Evolutionary conservation across 2,797 vertebrate species (phyloP).

Genomic region (Rhinophrynus dorsalis): DNA sequence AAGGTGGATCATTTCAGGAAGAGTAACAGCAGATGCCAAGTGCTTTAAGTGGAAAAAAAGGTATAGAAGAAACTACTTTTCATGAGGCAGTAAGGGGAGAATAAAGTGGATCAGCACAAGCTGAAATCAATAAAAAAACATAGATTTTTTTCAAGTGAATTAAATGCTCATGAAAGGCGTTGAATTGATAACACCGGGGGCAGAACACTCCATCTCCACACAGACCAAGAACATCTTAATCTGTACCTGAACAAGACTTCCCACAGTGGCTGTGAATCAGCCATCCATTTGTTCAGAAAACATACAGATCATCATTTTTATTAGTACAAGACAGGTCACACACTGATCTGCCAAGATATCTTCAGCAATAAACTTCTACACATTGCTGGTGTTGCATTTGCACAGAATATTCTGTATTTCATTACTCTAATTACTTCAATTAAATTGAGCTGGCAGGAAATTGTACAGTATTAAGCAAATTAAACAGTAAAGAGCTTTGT

Average conservation of each 20-base stretch:
- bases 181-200: constrained; percentile 48
- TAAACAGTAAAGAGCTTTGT: too few species aligned
- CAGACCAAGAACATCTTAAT: constrained; percentile 34
- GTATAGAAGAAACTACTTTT: constrained; percentile 48
- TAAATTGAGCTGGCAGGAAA: too few species aligned
- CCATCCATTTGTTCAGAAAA: constrained; percentile 30
- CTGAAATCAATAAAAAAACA: constrained; percentile 50
- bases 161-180: constrained; percentile 49
- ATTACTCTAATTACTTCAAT: too few species aligned
- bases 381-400: neutral
- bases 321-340: neutral
- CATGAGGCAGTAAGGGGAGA: constrained; percentile 45
- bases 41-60: constrained; percentile 39
- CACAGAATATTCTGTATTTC: neutral
- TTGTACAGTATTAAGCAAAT: too few species aligned
- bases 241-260: constrained; percentile 26
- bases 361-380: neutral
- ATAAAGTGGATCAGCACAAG: constrained; percentile 50
- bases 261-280: constrained; percentile 23
- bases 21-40: constrained; percentile 38
- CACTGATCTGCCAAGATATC: constrained; percentile 52
- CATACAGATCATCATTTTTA: constrained; percentile 32
- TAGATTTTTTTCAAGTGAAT: constrained; percentile 50
- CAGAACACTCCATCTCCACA: constrained; percentile 39
- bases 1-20: constrained; percentile 44